A percentile compares a stretch with the other conserved stretches of the same genome.
These are phyloP conservation scores for Rhysida immarginata DNA, from an alignment of 1,140 invertebrate genomes.

Conservation along the genomic window DNA sequence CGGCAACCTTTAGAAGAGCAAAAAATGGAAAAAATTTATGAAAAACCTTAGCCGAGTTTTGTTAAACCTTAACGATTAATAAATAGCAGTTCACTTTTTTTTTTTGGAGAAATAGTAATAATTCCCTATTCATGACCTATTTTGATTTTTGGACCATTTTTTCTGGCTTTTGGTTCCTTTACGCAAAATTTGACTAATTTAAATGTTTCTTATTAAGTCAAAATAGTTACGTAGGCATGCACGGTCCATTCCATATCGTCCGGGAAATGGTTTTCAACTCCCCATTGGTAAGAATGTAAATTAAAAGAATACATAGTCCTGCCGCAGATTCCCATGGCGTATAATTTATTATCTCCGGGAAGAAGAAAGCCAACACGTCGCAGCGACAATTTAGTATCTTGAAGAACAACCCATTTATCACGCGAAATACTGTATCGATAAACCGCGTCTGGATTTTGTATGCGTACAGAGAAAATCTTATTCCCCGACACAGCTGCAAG, in stretches of 20 bases:
- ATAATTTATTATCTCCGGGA: not conserved
- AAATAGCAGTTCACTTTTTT: too few species aligned
- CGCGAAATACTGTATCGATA: not conserved
- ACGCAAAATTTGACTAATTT: too few species aligned
- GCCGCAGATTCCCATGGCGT: not conserved
- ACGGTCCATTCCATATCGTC: not conserved
- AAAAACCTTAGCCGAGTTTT: too few species aligned
- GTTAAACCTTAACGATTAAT: too few species aligned
- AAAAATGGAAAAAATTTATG: too few species aligned
- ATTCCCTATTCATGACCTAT: too few species aligned
- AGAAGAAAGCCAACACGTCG: not conserved
- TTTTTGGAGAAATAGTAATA: too few species aligned
- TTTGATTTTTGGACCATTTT: too few species aligned
- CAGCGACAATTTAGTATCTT: not conserved
- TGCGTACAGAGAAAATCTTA: not conserved
- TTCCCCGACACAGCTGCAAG: not conserved
- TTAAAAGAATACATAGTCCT: not conserved
- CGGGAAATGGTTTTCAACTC: not conserved
- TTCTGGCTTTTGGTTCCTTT: too few species aligned
- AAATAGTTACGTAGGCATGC: not conserved
- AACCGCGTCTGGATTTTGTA: not conserved
- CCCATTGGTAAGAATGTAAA: not conserved
- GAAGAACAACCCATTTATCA: not conserved
- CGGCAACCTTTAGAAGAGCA: too few species aligned
- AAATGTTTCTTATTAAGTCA: too few species aligned